Evolutionary conservation across 2,888 invertebrate genomes (phyloP).

Genomic region (Phortica okadai): DNA sequence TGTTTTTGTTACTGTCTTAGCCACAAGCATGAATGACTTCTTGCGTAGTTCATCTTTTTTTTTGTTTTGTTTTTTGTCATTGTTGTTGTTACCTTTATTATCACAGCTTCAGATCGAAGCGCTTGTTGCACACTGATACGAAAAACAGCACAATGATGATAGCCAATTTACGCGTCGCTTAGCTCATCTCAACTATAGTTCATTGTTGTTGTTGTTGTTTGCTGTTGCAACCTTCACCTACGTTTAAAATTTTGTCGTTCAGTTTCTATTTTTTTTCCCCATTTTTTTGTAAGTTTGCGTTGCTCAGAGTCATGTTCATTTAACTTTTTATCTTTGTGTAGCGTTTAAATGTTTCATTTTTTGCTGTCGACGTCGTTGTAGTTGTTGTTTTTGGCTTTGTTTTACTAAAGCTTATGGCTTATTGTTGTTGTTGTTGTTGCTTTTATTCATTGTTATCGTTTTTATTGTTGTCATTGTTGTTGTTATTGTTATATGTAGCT

Average conservation of each 20-base stretch:
- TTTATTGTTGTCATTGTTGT: no score
- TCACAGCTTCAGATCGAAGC: not conserved
- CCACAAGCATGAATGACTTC: not conserved
- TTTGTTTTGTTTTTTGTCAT: not conserved
- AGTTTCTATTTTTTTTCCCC: not conserved
- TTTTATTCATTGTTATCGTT: not conserved
- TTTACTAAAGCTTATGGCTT: no score
- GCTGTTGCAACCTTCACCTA: slow-evolving; percentile 24
- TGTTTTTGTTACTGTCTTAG: not conserved
- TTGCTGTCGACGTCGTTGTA: not conserved
- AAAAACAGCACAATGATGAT: not conserved
- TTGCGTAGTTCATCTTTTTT: not conserved
- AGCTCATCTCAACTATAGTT: not conserved
- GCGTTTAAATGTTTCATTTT: not conserved
- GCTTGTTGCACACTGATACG: slow-evolving; percentile 3
- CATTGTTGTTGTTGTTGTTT: not conserved
- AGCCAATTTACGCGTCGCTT: not conserved
- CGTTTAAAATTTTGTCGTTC: not conserved
- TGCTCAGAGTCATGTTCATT: no score
- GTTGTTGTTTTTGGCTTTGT: not conserved
- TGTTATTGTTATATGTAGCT: not conserved
- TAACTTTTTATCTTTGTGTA: not conserved
- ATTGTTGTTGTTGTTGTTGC: not conserved
- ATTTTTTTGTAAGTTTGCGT: not conserved
- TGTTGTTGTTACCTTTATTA: not conserved